Percentiles rank a stretch among this genome's conserved stretches.
phyloP scores from a whole-genome alignment of 2,113 vertebrate species.

The Microtus ochrogaster region DNA sequence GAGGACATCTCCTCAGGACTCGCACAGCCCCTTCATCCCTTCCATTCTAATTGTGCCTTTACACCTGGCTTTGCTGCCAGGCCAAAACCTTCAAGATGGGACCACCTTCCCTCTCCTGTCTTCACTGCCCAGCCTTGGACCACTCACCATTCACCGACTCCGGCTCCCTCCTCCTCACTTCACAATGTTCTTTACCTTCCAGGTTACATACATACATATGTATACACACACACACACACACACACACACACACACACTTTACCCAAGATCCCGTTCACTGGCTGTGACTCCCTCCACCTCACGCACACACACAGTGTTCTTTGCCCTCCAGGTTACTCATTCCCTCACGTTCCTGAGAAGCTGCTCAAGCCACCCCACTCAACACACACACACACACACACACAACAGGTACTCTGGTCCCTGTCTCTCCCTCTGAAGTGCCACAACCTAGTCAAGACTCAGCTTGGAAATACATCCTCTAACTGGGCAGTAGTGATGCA shows the following conservation, averaged over 20 bases:
- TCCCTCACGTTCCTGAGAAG: rapidly evolving
- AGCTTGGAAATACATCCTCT: not conserved
- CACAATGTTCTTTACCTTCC: not conserved
- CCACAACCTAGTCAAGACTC: not conserved
- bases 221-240: not conserved
- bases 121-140: not conserved
- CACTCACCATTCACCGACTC: too few relatives aligned
- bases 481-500: not conserved
- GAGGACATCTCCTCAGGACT: not conserved
- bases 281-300: not conserved
- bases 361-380: not conserved
- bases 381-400: too few relatives aligned
- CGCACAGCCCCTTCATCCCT: not conserved
- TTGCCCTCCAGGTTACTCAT: not conserved
- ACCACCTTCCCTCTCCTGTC: not conserved
- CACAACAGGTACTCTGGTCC: not conserved
- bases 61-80: not conserved
- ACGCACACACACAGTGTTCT: not conserved
- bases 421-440: not conserved
- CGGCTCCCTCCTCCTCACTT: not conserved
- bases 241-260: not conserved
- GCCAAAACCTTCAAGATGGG: not conserved
- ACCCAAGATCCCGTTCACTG: too few relatives aligned
- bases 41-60: not conserved
- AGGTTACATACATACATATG: not conserved